Conservation (phyloP, 2,113 vertebrate genomes). For the Podarcis raffonei region DNA sequence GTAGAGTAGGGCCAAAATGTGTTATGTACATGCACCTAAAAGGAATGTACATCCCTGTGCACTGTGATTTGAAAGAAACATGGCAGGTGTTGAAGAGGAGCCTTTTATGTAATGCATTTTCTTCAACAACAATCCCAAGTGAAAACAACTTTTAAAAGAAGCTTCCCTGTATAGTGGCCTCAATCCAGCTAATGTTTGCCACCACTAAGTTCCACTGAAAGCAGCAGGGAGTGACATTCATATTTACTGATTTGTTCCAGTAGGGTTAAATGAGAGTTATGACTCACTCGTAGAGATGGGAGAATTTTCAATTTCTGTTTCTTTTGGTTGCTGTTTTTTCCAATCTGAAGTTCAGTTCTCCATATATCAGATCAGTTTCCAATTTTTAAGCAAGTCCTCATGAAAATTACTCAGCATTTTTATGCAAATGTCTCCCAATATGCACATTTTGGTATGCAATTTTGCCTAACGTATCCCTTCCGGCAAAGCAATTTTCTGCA, state of each 20-base stretch:
- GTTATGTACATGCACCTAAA: neutral
- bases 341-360: no score
- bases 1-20: neutral
- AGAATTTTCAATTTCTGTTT: no score
- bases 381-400: no score
- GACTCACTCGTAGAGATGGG: neutral
- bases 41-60: neutral
- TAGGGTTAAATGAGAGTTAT: neutral
- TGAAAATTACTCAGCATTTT: no score
- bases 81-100: slow-evolving; percentile 39
- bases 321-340: no score
- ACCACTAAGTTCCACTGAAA: neutral
- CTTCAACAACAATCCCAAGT: slow-evolving; percentile 19
- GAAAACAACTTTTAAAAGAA: slow-evolving; percentile 46
- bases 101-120: slow-evolving; percentile 1
- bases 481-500: no score
- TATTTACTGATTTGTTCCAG: neutral
- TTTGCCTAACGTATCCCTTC: no score
- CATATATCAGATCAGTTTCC: no score
- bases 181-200: neutral
- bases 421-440: no score
- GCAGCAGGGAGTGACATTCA: neutral
- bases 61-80: slow-evolving; percentile 36
- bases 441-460: no score
- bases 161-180: neutral